Evolutionary conservation across 2,888 invertebrate species (phyloP), one percentile per base, ranked within the genome.

Genomic region (Drosophila formosana): DNA sequence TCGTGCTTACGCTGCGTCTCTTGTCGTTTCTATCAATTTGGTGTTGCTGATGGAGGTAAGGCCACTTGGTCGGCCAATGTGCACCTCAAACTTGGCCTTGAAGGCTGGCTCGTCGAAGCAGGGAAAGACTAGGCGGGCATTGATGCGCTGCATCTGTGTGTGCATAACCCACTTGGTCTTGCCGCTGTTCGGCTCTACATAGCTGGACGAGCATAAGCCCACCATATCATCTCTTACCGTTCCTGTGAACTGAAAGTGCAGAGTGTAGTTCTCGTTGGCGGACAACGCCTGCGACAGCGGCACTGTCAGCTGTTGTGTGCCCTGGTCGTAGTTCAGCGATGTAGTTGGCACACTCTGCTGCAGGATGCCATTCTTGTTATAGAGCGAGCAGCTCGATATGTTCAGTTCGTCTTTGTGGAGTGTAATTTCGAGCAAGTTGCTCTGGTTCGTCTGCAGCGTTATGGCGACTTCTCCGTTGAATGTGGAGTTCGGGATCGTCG

Each of bases 31-130:
- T 0, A 66, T 41, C 11, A 90, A 34, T 23, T 61, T 70, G 0
- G 91, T 89, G 47, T 91, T 92, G 7, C 92, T 92, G 11, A 92
- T 75, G 0, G 91, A 89, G 0, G 53, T 74, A 8, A 91, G 91
- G 0, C 72, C 76, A 0, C 66, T 69, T 1, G 93, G 93, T 3
- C 95, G 94, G 32, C 92, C 94, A 49, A 96, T 94, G 6, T 93
- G 93, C 34, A 96, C 93, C 9, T 94, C 92, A 88, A 96, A 96
- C 13, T 91, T 90, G 0, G 96, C 95, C 83, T 96, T 96, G 18
- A 94, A 88, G 0, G 92, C 92, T 0, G 96, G 96, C 82, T 96
- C 96, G 82, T 97, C 97, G 83, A 95, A 96, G 83, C 96, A 96
- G 0, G 96, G 96, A 88, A 96, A 96, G 0, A 95, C 95, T 7